Evolutionary conservation across 2,888 invertebrate species (phyloP).

Genomic region (Hypercompe scribonia): DNA sequence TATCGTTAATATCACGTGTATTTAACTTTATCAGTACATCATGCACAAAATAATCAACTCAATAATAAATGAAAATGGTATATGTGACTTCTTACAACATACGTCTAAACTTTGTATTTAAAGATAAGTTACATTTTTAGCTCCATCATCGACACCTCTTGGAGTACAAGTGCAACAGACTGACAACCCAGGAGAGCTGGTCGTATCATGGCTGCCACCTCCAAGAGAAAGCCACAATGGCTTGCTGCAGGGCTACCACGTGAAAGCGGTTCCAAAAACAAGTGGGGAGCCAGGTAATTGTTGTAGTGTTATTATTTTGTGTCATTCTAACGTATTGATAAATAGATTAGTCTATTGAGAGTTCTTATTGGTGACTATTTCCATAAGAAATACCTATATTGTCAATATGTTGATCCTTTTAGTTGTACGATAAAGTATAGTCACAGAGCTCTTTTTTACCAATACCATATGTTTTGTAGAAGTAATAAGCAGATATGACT

Average conservation of each 20-base stretch:
- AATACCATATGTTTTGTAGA: too few relatives aligned
- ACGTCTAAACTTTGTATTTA: background rate
- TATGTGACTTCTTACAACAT: too few relatives aligned
- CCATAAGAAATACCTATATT: too few relatives aligned
- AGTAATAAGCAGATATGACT: too few relatives aligned
- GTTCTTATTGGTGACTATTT: too few relatives aligned
- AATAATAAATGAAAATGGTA: too few relatives aligned
- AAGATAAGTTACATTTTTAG: conserved; percentile 53
- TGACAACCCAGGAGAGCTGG: conserved; percentile 77
- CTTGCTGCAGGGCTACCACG: conserved; percentile 77
- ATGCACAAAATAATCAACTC: too few relatives aligned
- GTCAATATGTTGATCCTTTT: too few relatives aligned
- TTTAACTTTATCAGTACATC: background rate
- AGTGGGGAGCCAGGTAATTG: conserved; percentile 69
- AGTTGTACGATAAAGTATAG: too few relatives aligned
- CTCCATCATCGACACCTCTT: conserved; percentile 79
- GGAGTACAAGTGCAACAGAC: conserved; percentile 80
- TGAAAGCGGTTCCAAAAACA: conserved; percentile 76
- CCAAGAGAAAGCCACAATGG: conserved; percentile 77
- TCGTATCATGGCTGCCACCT: conserved; percentile 78
- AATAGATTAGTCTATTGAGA: too few relatives aligned
- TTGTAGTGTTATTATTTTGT: background rate
- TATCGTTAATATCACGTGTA: background rate
- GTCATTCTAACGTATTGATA: background rate
- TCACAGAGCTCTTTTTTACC: too few relatives aligned